Evolutionary conservation across 2,888 invertebrate genomes (phyloP).

Genomic region (Hartigia nigra): DNA sequence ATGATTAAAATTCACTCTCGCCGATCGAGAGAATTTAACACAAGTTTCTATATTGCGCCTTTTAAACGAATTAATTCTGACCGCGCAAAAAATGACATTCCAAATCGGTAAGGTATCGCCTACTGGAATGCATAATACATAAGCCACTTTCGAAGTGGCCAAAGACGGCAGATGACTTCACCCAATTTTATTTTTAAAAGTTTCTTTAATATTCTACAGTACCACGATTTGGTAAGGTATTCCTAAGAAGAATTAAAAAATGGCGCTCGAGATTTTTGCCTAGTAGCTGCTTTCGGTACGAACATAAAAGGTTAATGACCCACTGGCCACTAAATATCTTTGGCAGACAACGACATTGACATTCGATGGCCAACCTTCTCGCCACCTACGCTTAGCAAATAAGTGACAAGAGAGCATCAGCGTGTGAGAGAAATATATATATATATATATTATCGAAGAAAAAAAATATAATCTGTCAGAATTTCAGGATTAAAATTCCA

Average conservation of each 20-base stretch:
- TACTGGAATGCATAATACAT: neutral
- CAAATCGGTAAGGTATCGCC: neutral
- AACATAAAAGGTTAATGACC: conserved; percentile 24
- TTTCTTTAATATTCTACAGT: neutral
- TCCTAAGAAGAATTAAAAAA: neutral
- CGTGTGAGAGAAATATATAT: neutral
- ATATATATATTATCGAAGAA: neutral
- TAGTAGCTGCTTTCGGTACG: neutral
- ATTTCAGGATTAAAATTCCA: neutral
- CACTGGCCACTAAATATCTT: conserved; percentile 15
- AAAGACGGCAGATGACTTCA: neutral
- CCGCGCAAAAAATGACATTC: neutral
- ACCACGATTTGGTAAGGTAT: neutral
- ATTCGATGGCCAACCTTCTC: conserved; percentile 21
- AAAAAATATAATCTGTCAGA: neutral
- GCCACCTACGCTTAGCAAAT: conserved; percentile 14
- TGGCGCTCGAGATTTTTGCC: neutral
- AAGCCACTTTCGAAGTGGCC: neutral
- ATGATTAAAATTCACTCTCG: neutral
- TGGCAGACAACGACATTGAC: conserved; percentile 29
- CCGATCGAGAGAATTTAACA: too few relatives aligned
- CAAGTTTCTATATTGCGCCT: neutral
- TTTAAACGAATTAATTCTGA: neutral
- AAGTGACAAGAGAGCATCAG: neutral
- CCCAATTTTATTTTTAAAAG: neutral